Conservation (phyloP, 1,140 invertebrate genomes). For the Daktulosphaira vitifoliae region DNA sequence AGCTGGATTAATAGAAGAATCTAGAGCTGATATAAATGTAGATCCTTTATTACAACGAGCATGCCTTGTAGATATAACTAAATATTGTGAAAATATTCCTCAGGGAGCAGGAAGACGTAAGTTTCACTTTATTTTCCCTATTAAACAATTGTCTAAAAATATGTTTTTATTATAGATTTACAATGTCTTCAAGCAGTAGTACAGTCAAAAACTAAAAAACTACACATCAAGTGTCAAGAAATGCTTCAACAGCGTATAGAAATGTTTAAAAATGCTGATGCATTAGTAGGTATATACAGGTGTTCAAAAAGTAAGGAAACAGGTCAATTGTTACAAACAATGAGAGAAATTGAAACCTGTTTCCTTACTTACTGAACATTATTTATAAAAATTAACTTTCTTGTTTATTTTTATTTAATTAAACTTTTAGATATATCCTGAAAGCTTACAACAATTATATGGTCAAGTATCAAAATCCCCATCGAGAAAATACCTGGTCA, state of each 20-base stretch:
- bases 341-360: too few species aligned
- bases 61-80: slow-evolving; percentile 69
- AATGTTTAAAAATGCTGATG: slow-evolving; percentile 76
- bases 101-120: slow-evolving; percentile 79
- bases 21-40: slow-evolving; percentile 70
- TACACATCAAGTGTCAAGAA: slow-evolving; percentile 66
- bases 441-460: slow-evolving; percentile 60
- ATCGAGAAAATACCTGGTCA: slow-evolving; percentile 66
- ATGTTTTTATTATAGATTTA: slow-evolving; percentile 1
- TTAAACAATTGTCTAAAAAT: background rate
- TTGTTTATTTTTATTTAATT: too few species aligned
- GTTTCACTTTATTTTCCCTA: slow-evolving; percentile 40
- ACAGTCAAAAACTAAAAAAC: slow-evolving; percentile 49
- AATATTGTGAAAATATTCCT: slow-evolving; percentile 70
- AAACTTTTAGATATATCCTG: slow-evolving; percentile 45
- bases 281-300: slow-evolving; percentile 60
- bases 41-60: slow-evolving; percentile 70
- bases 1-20: slow-evolving; percentile 67
- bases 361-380: too few species aligned
- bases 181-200: slow-evolving; percentile 69
- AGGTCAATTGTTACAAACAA: too few species aligned
- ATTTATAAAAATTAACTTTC: too few species aligned
- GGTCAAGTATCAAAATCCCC: slow-evolving; percentile 60
- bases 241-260: slow-evolving; percentile 71
- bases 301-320: too few species aligned